phyloP scores from a whole-genome alignment of 2,888 invertebrate genomes.

The Andricus quercusramuli region DNA sequence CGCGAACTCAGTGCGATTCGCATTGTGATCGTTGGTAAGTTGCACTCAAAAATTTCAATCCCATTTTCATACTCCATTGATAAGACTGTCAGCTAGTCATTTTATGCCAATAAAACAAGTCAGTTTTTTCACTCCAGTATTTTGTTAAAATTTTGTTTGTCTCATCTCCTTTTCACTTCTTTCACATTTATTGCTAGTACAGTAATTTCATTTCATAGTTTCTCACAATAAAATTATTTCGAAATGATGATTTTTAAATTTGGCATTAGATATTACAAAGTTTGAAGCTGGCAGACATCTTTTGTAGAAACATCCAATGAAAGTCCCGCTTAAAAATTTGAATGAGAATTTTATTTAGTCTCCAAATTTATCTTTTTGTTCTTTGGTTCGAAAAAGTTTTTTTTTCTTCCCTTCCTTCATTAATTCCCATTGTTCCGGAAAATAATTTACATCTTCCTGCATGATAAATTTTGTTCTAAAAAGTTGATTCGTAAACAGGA shows the following conservation, averaged over 20 bases:
- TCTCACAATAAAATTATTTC: too few species aligned
- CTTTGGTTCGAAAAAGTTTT: neutral
- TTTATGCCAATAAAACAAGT: neutral
- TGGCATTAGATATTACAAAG: too few species aligned
- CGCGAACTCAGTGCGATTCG: constrained; percentile 74
- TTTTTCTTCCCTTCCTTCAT: constrained; percentile 25
- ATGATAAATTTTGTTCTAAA: neutral
- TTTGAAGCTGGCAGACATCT: neutral
- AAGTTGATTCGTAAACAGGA: constrained; percentile 10
- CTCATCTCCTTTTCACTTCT: neutral
- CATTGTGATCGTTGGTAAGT: constrained; percentile 77
- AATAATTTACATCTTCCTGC: neutral
- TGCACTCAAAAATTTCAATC: neutral
- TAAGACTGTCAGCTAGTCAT: neutral
- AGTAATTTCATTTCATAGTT: too few species aligned
- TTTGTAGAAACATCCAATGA: neutral
- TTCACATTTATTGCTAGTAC: neutral
- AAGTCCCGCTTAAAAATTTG: neutral
- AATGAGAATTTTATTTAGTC: neutral
- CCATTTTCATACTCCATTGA: neutral
- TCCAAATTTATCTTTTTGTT: neutral
- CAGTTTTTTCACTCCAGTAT: neutral
- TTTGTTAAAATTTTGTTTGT: neutral
- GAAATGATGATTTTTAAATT: too few species aligned
- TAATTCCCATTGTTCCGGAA: constrained; percentile 1